Percentiles rank a stretch among this genome's conserved stretches.
Conservation (phyloP, 2,888 invertebrate species). For the Prenolepis imparis region DNA sequence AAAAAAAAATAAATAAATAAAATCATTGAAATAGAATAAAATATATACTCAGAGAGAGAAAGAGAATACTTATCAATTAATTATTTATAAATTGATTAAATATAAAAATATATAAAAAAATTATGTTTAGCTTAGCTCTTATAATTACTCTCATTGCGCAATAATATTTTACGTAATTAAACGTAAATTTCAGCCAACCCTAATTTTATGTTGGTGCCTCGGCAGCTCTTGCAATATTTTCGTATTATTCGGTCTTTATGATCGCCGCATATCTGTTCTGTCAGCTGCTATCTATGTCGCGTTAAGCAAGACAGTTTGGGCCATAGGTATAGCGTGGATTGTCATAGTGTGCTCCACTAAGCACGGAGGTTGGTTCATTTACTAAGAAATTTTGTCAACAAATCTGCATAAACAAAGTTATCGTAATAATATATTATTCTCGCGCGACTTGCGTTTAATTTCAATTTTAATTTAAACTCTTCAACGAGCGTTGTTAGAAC, state of each 20-base stretch:
- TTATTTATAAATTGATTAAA: not conserved
- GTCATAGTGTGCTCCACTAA: slow-evolving; percentile 88
- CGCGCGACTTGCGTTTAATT: not conserved
- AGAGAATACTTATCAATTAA: not conserved
- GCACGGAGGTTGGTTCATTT: slow-evolving; percentile 86
- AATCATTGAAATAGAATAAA: not conserved
- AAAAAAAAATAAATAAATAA: not conserved
- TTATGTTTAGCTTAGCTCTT: not conserved
- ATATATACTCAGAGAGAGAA: not conserved
- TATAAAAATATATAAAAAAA: not conserved
- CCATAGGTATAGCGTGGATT: slow-evolving; percentile 88
- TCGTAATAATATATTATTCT: not conserved
- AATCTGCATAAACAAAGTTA: slow-evolving; percentile 4
- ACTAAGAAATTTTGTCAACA: not conserved
- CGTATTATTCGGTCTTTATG: slow-evolving; percentile 85
- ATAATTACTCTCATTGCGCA: not conserved
- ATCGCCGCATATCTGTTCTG: slow-evolving; percentile 86
- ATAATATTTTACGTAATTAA: slow-evolving; percentile 14
- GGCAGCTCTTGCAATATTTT: slow-evolving; percentile 85
- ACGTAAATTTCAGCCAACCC: slow-evolving; percentile 77
- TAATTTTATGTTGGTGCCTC: slow-evolving; percentile 83
- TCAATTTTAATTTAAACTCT: not conserved
- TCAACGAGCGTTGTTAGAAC: slow-evolving; percentile 48
- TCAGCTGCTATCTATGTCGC: slow-evolving; percentile 87
- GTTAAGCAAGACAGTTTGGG: slow-evolving; percentile 87